Conservation (phyloP, 2,113 vertebrate genomes). For the Periophthalmus modestus region DNA sequence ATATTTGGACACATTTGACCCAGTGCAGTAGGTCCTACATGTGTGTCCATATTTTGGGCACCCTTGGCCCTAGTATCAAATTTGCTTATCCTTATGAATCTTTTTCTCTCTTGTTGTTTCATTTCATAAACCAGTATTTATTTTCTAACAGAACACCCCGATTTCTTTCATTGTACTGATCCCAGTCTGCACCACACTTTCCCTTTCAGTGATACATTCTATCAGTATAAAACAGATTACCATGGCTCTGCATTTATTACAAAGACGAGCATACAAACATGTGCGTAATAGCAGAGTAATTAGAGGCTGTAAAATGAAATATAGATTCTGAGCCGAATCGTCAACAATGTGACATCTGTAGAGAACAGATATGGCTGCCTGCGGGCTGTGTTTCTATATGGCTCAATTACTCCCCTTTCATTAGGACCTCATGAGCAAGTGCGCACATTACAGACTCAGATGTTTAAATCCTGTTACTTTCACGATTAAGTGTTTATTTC, state of each 20-base stretch:
- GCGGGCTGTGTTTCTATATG: slow-evolving; percentile 30
- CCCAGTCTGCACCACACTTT: slow-evolving; percentile 33
- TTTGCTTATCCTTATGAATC: too few relatives aligned
- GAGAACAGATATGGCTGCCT: slow-evolving; percentile 47
- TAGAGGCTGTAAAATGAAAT: slow-evolving; percentile 65
- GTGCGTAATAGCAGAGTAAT: slow-evolving; percentile 55
- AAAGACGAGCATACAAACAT: slow-evolving; percentile 50
- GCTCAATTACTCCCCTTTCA: slow-evolving; percentile 36
- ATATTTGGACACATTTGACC: too few relatives aligned
- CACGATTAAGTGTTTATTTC: neutral
- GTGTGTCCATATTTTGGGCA: too few relatives aligned
- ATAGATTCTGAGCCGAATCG: slow-evolving; percentile 57
- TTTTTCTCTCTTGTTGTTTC: too few relatives aligned
- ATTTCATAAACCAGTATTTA: slow-evolving; percentile 17
- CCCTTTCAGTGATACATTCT: slow-evolving; percentile 63
- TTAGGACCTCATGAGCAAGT: slow-evolving; percentile 21
- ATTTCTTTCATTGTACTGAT: slow-evolving; percentile 30
- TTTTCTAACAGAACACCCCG: slow-evolving; percentile 14
- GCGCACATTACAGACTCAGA: slow-evolving; percentile 15
- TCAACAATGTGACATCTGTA: slow-evolving; percentile 49
- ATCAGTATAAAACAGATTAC: slow-evolving; percentile 65
- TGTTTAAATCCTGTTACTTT: slow-evolving; percentile 8
- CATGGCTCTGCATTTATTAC: slow-evolving; percentile 50
- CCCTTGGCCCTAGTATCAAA: too few relatives aligned
- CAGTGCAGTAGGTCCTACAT: too few relatives aligned